Evolutionary conservation across 2,888 invertebrate species (phyloP), one percentile per base, ranked within the genome.

Genomic region (Machimus rusticus): DNA sequence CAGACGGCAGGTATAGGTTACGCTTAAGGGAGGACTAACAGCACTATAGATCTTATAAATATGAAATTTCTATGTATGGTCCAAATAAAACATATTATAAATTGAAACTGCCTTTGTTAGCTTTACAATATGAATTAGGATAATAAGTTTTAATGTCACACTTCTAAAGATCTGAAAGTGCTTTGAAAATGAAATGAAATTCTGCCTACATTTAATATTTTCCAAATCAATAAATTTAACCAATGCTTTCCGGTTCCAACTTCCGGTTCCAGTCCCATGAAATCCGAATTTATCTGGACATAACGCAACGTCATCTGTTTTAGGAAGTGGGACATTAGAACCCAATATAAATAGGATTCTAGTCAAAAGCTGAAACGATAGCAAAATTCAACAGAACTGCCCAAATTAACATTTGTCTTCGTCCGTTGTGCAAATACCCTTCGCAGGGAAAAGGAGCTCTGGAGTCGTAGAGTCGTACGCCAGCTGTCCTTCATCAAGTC

Each of bases 401-500:
- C 76, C 37, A n/a, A 76, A 76, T 37, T 39, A 39, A 76, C 76
- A 76, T 76, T 76, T 76, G 37, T 76, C 76, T 39, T 39, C n/a
- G 76, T 37, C 19, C 76, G n/a, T 76, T 37, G 14, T 19, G 76
- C 34, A 37, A 37, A 76, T 31, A 51, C n/a, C 16, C n/a, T 16
- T 76, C 28, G 37, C 5, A 34, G 16, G 37, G 14, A 16, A 76
- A 37, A 37, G 16, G n/a, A 37, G 16, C 14, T 76, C 31, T 34
- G 31, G n/a, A n/a, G n/a, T n/a, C n/a, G n/a, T n/a, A n/a, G 31
- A 37, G 8, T 12, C 66, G 28, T 66, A 23, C 66, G 28, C 19
- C 76, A 34, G 19, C 76, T 76, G 39, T 76, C 76, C 76, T 76
- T 76, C 76, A 76, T 76, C 31, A 76, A 76, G 76, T 76, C 76